Percentiles rank a stretch among this genome's conserved stretches.
Conservation (phyloP, 2,113 vertebrate species). For the Pseudolaguvia tuberculata region DNA sequence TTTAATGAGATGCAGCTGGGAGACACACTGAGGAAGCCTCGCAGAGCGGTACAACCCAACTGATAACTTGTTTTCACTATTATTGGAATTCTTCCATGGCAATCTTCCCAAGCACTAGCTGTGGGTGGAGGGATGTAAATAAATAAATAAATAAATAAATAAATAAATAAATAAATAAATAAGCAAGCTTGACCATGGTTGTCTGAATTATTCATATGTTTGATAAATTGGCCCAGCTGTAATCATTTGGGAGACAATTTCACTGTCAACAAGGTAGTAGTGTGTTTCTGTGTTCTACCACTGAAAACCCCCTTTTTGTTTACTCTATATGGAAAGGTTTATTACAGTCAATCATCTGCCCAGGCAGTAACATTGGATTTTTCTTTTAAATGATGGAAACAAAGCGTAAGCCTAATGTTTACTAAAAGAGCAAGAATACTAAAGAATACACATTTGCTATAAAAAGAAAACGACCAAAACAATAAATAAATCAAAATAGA, state of each 20-base stretch:
- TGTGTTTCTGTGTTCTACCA: constrained; percentile 46
- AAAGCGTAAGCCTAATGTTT: constrained; percentile 2
- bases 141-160: too few species aligned
- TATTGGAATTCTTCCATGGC: constrained; percentile 40
- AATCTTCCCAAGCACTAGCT: constrained; percentile 44
- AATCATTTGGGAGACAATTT: constrained; percentile 54
- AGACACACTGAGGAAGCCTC: constrained; percentile 12
- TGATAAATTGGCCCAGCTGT: constrained; percentile 65
- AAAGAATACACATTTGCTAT: neutral
- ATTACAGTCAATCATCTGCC: constrained; percentile 40
- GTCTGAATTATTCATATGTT: constrained; percentile 62
- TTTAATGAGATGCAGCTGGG: constrained; percentile 47
- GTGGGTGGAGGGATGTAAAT: constrained; percentile 36
- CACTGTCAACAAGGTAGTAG: constrained; percentile 43
- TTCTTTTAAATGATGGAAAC: neutral
- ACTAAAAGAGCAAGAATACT: neutral
- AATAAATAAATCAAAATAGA: neutral
- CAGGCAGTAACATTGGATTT: constrained; percentile 23
- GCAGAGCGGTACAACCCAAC: constrained; percentile 14
- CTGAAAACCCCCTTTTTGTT: constrained; percentile 35
- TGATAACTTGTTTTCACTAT: constrained; percentile 36
- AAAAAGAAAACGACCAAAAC: too few species aligned
- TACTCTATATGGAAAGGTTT: constrained; percentile 10
- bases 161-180: constrained; percentile 16
- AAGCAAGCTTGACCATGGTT: constrained; percentile 34